Evolutionary conservation across 37 sponge, comb jelly and placozoan species (phyloP), one percentile per base, ranked within the genome.

Genomic region (Agelas oroides): DNA sequence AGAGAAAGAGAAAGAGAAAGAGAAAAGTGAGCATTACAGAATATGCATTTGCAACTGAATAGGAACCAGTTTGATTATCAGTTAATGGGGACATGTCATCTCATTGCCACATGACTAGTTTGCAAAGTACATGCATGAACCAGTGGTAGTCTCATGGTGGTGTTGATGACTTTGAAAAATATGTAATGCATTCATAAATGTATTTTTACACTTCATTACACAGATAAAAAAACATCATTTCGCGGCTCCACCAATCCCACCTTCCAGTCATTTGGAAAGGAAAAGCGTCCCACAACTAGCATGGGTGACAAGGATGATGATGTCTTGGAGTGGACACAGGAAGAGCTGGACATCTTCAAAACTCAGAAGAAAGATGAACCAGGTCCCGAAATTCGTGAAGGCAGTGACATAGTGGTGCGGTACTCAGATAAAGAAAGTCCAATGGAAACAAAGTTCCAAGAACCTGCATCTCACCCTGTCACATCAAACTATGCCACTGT

Each of bases 401-500:
- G 33, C 68, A 31, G 68, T 32, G 68, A 67, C 17, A 83, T 83
- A 35, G 83, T 83, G 5, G 76, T 82, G 17, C 61, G 80, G 6
- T 76, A 77, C 57, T 36, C n/a, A 14, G n/a, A 35, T 41, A 14
- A 5, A 12, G 62, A 12, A 3, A 25, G 8, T 8, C 8, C 46
- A 46, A 8, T 12, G 46, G 6, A 46, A 46, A 3, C 46, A 8
- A 3, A 46, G 46, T 8, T 8, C 46, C 46, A 46, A 8, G 6
- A 46, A 46, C 46, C 46, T 46, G 46, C 6, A 46, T 46, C 46
- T 46, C 46, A 46, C 6, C 24, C 33, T 21, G 37, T 81, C n/a
- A 65, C 40, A 32, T 30, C 55, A 40, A 57, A 73, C 27, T 78
- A 85, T 25, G 52, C 74, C 19, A 74, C 91, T 5, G 82, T 80